A percentile compares a stretch with the other conserved stretches of the same genome.
Evolutionary conservation across 1,140 invertebrate genomes (phyloP).

Genomic region (Drosophila pandora): DNA sequence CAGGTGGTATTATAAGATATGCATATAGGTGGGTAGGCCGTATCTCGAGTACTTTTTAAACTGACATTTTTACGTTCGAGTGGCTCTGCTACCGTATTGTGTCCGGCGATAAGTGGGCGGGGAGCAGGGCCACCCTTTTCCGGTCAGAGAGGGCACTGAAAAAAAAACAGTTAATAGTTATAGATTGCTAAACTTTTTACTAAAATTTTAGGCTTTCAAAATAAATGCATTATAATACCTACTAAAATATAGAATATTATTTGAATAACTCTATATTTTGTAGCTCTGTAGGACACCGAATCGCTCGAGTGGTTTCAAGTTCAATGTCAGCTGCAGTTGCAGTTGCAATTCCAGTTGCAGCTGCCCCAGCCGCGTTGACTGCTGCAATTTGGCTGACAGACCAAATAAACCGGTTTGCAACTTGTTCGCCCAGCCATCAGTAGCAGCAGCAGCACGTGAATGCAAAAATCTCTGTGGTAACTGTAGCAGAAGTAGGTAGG

Average conservation of each 20-base stretch:
- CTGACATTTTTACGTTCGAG: constrained; percentile 61
- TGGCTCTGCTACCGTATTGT: constrained; percentile 27
- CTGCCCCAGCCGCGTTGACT: constrained; percentile 40
- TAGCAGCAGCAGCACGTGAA: constrained; percentile 43
- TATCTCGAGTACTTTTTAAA: constrained; percentile 48
- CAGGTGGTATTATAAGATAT: neutral
- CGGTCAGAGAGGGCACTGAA: neutral
- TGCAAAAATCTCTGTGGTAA: constrained; percentile 30
- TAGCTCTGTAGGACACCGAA: constrained; percentile 1
- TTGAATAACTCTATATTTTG: neutral
- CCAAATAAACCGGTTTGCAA: constrained; percentile 60
- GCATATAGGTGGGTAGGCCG: neutral
- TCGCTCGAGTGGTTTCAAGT: constrained; percentile 55
- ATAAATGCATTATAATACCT: no score
- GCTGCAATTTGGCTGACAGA: constrained; percentile 39
- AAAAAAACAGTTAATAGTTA: constrained; percentile 4
- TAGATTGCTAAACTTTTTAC: neutral
- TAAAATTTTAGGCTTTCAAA: no score
- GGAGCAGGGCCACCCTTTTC: constrained; percentile 17
- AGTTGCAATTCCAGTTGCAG: constrained; percentile 48
- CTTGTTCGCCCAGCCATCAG: constrained; percentile 15
- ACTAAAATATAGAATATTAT: no score
- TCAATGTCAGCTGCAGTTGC: constrained; percentile 71
- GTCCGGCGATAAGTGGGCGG: constrained; percentile 8
- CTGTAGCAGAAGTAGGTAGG: constrained; percentile 13